These are phyloP conservation scores for Calyptomena viridis DNA, from an alignment of 2,113 vertebrate genomes.

Conservation along the genomic window DNA sequence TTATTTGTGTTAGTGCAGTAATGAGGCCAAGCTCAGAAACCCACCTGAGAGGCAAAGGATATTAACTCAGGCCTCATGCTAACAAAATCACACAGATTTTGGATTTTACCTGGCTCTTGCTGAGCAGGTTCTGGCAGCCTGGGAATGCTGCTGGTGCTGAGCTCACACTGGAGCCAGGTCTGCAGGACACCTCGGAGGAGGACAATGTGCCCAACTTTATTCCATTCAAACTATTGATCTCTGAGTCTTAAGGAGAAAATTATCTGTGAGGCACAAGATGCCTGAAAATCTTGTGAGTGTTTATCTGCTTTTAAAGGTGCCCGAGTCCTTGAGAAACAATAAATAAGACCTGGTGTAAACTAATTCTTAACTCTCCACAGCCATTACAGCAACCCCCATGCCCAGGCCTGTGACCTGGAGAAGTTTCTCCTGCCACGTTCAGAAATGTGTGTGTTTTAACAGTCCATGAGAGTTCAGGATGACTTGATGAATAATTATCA, in stretches of 20 bases:
- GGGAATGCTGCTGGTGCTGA: rapidly evolving
- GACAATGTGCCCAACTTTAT: background rate
- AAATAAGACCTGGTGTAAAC: background rate
- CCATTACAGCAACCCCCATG: background rate
- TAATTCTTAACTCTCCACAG: background rate
- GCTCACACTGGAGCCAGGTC: background rate
- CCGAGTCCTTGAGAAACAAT: background rate
- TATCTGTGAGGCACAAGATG: background rate
- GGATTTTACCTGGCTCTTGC: background rate
- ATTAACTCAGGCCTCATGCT: background rate
- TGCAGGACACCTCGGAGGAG: background rate
- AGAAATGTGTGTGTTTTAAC: background rate
- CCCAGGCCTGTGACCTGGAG: no score
- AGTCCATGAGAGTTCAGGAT: background rate
- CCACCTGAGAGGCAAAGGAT: background rate
- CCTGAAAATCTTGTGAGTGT: background rate
- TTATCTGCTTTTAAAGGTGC: background rate
- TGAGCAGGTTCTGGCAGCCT: background rate
- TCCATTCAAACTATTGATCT: background rate
- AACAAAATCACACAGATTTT: background rate
- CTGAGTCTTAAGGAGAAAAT: background rate
- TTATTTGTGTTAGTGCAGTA: background rate
- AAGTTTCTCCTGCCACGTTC: background rate
- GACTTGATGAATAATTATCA: background rate
- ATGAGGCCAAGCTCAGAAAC: background rate